Evolutionary conservation across 2,797 vertebrate species (phyloP), one percentile per base, ranked within the genome.

Genomic region (Poliocrania exsul): DNA sequence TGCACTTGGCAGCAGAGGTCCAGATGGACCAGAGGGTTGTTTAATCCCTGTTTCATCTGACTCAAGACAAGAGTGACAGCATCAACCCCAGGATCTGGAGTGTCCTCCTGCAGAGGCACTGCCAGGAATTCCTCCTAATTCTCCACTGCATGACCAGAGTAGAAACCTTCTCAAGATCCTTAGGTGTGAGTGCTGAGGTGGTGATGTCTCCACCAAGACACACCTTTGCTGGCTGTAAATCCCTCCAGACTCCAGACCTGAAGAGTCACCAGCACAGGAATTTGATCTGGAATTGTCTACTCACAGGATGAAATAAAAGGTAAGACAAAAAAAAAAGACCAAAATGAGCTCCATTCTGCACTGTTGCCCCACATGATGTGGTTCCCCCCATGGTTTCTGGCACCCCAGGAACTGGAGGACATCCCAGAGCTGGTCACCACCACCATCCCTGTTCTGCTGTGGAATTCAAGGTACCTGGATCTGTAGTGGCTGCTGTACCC

Each of bases 91-190:
- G 31, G 28, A 67, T 23, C 17, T 67, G 42, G n/a, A 73, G 79
- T 37, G 25, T 62, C 66, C 69, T 40, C 17, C 6, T 9, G 20
- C 17, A 79, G 61, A 46, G 9, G 6, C 4, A 21, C 24, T 70
- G 35, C 5, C 67, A 85, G 3, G 46, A 73, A 66, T 62, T 58
- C 33, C 47, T 71, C 17, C 18, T 58, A 58, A 75, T 62, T 65
- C 7, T 66, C 37, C 20, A 16, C 18, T 67, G 7, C 16, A 31
- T n/a, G 42, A 23, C 46, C n/a, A 10, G 20, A 14, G 19, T 35
- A 33, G 25, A 87, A 94, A 73, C 28, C 28, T 66, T 89, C 89
- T 88, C 44, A 23, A 71, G 65, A 33, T 9, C n/a, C 91, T 56
- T 16, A 65, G 50, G 50, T 21, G 10, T n/a, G 29, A 74, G 46